phyloP scores from a whole-genome alignment of 2,888 invertebrate species.

The Dione vanillae region DNA sequence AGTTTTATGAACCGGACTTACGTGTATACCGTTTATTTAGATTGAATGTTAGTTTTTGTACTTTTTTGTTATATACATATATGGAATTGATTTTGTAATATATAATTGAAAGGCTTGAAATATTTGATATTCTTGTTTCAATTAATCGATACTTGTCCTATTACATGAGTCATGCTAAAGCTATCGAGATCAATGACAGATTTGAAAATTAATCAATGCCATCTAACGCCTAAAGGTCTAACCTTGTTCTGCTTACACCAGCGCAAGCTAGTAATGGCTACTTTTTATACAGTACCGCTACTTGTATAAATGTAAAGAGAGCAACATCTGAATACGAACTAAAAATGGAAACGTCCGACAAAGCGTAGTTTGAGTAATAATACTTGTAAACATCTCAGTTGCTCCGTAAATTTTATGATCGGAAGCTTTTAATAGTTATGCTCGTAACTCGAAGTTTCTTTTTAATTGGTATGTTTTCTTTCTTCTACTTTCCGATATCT shows the following conservation, averaged over 20 bases:
- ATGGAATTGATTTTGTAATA: constrained; percentile 30
- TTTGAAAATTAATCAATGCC: constrained; percentile 59
- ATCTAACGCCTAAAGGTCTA: constrained; percentile 60
- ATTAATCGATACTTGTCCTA: background rate
- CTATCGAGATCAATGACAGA: constrained; percentile 29
- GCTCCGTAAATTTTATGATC: constrained; percentile 39
- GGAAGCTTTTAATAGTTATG: constrained; percentile 38
- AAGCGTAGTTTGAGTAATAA: constrained; percentile 33
- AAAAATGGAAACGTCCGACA: constrained; percentile 51
- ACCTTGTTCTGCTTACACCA: constrained; percentile 65
- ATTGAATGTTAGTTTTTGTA: constrained; percentile 52
- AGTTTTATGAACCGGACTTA: constrained; percentile 54
- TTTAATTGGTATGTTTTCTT: constrained; percentile 43
- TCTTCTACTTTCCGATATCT: constrained; percentile 38
- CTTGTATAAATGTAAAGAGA: constrained; percentile 61
- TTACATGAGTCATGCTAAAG: constrained; percentile 26
- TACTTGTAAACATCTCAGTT: constrained; percentile 39
- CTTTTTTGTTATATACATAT: constrained; percentile 22
- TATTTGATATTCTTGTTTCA: background rate
- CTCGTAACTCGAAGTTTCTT: constrained; percentile 39
- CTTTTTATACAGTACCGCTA: constrained; percentile 70
- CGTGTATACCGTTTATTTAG: constrained; percentile 63
- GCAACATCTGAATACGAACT: constrained; percentile 67
- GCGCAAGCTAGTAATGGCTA: constrained; percentile 60
- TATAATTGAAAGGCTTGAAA: background rate